A percentile compares a stretch with the other conserved stretches of the same genome.
Evolutionary conservation across 2,797 vertebrate species (phyloP).

Genomic region (Myripristis jacobus): DNA sequence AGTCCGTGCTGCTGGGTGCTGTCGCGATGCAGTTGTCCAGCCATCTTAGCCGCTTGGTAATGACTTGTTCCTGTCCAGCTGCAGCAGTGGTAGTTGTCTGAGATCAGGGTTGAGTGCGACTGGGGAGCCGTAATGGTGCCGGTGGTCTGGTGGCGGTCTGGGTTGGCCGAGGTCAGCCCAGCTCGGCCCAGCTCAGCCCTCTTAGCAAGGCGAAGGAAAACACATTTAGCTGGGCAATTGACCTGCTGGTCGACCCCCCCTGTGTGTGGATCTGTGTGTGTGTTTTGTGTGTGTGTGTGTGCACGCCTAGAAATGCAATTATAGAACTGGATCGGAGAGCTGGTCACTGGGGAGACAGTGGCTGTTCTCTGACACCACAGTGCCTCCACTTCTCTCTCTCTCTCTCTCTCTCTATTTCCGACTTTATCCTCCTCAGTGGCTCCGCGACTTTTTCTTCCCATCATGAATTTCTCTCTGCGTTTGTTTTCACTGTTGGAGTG

Average conservation of each 20-base stretch:
- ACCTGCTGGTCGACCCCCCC: constrained; percentile 64
- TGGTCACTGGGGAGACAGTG: constrained; percentile 81
- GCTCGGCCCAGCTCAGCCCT: constrained; percentile 51
- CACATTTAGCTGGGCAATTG: constrained; percentile 83
- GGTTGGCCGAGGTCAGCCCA: constrained; percentile 44
- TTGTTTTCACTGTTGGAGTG: too few species aligned
- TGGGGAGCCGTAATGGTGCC: constrained; percentile 61
- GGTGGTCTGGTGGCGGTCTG: constrained; percentile 45
- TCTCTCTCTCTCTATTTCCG: constrained; percentile 12
- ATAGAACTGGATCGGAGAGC: constrained; percentile 87
- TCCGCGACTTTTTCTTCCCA: background rate
- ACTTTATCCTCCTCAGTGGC: background rate
- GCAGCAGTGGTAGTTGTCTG: constrained; percentile 30
- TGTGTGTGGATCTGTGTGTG: constrained; percentile 38
- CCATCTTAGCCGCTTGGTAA: too few species aligned
- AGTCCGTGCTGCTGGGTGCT: too few species aligned
- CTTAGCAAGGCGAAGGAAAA: constrained; percentile 78
- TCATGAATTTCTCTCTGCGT: too few species aligned
- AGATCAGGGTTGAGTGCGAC: constrained; percentile 38
- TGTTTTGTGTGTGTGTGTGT: constrained; percentile 34
- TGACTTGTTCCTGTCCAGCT: constrained; percentile 34
- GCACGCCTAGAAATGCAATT: constrained; percentile 89
- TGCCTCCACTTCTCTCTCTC: constrained; percentile 25
- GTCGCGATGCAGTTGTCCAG: too few species aligned
- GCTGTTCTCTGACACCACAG: constrained; percentile 58